Conservation (phyloP, 2,888 invertebrate genomes). For the Barypeithes pellucidus region DNA sequence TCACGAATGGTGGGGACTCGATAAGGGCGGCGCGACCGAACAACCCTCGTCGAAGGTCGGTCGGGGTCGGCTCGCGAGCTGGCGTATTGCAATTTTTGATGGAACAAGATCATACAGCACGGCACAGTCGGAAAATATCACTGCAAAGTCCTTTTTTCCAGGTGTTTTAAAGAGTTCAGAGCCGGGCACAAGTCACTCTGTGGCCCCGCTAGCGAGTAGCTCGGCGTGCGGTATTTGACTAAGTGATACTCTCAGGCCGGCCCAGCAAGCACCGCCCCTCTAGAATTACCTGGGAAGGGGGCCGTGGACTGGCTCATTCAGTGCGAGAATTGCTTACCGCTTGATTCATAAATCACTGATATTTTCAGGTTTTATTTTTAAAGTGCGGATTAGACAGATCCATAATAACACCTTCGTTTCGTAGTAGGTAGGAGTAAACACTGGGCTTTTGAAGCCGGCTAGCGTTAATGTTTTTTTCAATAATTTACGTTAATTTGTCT, state of each 20-base stretch:
- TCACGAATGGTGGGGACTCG: constrained; percentile 68
- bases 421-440: constrained; percentile 24
- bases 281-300: constrained; percentile 66
- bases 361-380: constrained; percentile 58
- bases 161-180: constrained; percentile 43
- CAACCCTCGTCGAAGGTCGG: constrained; percentile 68
- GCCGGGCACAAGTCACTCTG: constrained; percentile 53
- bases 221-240: constrained; percentile 69
- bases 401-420: constrained; percentile 45
- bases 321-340: constrained; percentile 60
- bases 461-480: neutral
- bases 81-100: constrained; percentile 61
- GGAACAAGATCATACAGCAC: constrained; percentile 55
- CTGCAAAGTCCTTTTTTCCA: constrained; percentile 49
- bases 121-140: constrained; percentile 48
- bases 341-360: constrained; percentile 70
- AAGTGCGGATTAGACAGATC: constrained; percentile 42
- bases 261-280: constrained; percentile 68
- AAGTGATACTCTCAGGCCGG: constrained; percentile 67
- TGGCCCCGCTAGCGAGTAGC: constrained; percentile 56
- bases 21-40: constrained; percentile 70
- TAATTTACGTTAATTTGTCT: neutral
- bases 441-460: neutral
- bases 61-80: constrained; percentile 63
- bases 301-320: constrained; percentile 69